phyloP scores from a whole-genome alignment of 1,140 invertebrate species.

The Penaeus vannamei region DNA sequence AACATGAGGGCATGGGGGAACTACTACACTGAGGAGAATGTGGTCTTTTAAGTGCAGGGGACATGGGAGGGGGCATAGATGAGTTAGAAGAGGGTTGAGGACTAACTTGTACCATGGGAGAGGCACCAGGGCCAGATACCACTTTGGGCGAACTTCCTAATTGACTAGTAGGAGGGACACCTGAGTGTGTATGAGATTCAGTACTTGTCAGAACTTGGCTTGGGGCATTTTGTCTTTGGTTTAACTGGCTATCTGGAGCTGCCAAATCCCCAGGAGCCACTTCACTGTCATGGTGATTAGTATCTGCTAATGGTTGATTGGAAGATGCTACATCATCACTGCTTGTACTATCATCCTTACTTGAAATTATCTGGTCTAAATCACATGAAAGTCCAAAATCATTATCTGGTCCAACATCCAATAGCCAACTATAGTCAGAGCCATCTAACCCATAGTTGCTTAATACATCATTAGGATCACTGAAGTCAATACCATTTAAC shows the following conservation, averaged over 20 bases:
- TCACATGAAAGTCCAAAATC: slow-evolving; percentile 61
- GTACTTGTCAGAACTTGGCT: slow-evolving; percentile 20
- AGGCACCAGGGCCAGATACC: slow-evolving; percentile 42
- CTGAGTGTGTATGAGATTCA: slow-evolving; percentile 48
- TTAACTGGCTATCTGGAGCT: slow-evolving; percentile 54
- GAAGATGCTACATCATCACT: slow-evolving; percentile 62
- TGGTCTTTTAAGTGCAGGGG: slow-evolving; percentile 69
- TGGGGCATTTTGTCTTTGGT: slow-evolving; percentile 55
- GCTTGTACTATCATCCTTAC: slow-evolving; percentile 65
- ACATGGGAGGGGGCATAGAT: slow-evolving; percentile 69
- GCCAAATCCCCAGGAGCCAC: slow-evolving; percentile 43
- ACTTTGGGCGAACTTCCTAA: slow-evolving; percentile 56
- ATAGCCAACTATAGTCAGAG: slow-evolving; percentile 63
- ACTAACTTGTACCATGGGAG: slow-evolving; percentile 57
- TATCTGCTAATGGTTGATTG: slow-evolving; percentile 49
- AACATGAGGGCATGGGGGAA: slow-evolving; percentile 68
- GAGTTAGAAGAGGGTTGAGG: slow-evolving; percentile 47
- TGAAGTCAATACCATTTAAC: slow-evolving; percentile 63
- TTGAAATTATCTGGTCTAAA: slow-evolving; percentile 62
- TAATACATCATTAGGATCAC: slow-evolving; percentile 62
- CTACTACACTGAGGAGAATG: slow-evolving; percentile 67
- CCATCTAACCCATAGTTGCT: slow-evolving; percentile 62
- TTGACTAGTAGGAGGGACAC: slow-evolving; percentile 52
- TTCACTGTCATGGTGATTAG: slow-evolving; percentile 54
- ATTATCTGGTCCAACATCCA: slow-evolving; percentile 66